Evolutionary conservation across 2,113 vertebrate genomes (phyloP).

Genomic region (Narcine bancroftii): DNA sequence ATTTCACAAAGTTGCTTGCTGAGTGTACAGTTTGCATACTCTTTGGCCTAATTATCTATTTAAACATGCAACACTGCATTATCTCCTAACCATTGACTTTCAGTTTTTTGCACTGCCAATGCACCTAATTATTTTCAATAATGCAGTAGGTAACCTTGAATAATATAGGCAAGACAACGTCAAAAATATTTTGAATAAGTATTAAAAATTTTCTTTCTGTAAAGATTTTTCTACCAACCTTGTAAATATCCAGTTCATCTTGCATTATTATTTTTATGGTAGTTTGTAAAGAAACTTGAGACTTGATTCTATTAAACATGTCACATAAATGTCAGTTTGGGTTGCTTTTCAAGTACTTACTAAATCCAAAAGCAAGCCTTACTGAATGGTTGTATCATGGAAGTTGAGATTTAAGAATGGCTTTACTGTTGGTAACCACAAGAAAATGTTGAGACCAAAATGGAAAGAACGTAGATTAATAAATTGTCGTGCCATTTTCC

Average conservation of each 20-base stretch:
- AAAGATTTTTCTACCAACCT: not conserved
- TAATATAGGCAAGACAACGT: not conserved
- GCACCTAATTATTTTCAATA: constrained; percentile 9
- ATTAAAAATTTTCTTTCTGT: constrained; percentile 4
- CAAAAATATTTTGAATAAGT: not conserved
- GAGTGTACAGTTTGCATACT: not conserved
- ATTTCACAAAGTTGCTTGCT: not conserved
- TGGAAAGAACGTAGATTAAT: not conserved
- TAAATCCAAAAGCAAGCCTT: not conserved
- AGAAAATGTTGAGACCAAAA: not conserved
- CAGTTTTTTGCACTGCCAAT: constrained; percentile 4
- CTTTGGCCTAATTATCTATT: constrained; percentile 20
- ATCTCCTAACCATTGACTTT: constrained; percentile 28
- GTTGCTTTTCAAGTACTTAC: not conserved
- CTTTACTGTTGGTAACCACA: not conserved
- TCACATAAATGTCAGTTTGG: not conserved
- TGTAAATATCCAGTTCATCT: not conserved
- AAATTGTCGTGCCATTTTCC: not conserved
- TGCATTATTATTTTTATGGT: not conserved
- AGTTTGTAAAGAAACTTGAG: not conserved
- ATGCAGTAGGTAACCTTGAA: constrained; percentile 23
- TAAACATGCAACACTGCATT: not conserved
- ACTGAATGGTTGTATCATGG: not conserved
- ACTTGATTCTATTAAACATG: not conserved
- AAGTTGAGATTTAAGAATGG: not conserved